Percentiles rank a stretch among this genome's conserved stretches.
Conservation (phyloP, 2,113 vertebrate species). For the Spea bombifrons region DNA sequence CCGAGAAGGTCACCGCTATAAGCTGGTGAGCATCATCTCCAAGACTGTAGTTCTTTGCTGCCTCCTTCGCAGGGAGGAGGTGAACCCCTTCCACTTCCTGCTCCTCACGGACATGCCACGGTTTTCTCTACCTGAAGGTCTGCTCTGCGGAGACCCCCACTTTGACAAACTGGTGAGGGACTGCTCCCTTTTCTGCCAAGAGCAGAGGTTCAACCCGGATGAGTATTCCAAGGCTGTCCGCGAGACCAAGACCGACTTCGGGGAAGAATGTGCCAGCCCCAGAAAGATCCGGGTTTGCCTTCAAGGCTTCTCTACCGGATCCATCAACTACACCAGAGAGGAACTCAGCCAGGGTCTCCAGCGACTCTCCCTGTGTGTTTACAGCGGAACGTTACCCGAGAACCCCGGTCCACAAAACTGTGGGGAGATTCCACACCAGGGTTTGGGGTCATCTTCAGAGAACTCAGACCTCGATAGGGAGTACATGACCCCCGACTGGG, state of each 20-base stretch:
- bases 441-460: slow-evolving; percentile 51
- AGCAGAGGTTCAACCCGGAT: slow-evolving; percentile 85
- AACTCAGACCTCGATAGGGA: slow-evolving; percentile 76
- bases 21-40: slow-evolving; percentile 94
- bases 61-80: slow-evolving; percentile 81
- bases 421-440: slow-evolving; percentile 62
- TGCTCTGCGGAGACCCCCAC: slow-evolving; percentile 73
- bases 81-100: slow-evolving; percentile 88
- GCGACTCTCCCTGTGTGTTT: slow-evolving; percentile 72
- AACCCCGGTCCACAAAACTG: slow-evolving; percentile 61
- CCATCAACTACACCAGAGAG: slow-evolving; percentile 58
- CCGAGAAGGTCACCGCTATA: slow-evolving; percentile 95
- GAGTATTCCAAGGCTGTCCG: slow-evolving; percentile 91
- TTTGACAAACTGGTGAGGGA: slow-evolving; percentile 84
- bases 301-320: slow-evolving; percentile 57
- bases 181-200: slow-evolving; percentile 77
- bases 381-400: slow-evolving; percentile 56
- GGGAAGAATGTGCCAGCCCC: slow-evolving; percentile 84
- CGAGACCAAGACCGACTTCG: slow-evolving; percentile 82
- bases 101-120: slow-evolving; percentile 90
- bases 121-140: slow-evolving; percentile 85
- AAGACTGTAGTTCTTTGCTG: slow-evolving; percentile 95
- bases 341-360: slow-evolving; percentile 70
- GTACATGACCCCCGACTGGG: slow-evolving; percentile 89
- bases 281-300: slow-evolving; percentile 78